Conservation (phyloP, 2,113 vertebrate genomes). For the Ascaphus truei region DNA sequence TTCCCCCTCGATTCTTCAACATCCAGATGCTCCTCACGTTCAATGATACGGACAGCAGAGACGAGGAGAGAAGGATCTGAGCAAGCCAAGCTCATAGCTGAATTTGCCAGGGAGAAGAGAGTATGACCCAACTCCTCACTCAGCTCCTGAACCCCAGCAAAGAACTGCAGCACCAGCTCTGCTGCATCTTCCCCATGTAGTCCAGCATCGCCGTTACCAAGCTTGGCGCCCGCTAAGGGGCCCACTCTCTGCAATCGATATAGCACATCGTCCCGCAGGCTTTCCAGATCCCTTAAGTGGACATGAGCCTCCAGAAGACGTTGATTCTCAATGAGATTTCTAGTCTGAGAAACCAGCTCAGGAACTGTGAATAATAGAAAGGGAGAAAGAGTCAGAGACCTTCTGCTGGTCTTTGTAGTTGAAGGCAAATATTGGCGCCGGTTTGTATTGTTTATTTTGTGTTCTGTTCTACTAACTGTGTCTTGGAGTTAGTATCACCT, state of each 20-base stretch:
- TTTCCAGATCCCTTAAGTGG: conserved; percentile 81
- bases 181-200: conserved; percentile 47
- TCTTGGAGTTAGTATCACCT: too few relatives aligned
- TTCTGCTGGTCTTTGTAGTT: neutral
- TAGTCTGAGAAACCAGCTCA: conserved; percentile 70
- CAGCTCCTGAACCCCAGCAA: conserved; percentile 75
- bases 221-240: conserved; percentile 34
- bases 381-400: conserved; percentile 27
- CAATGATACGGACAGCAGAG: conserved; percentile 84
- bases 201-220: neutral
- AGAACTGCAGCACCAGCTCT: conserved; percentile 68
- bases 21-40: conserved; percentile 82
- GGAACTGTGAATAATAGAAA: conserved; percentile 65
- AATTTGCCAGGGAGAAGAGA: conserved; percentile 75
- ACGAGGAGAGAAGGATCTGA: conserved; percentile 87
- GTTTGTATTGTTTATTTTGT: too few relatives aligned
- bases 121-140: conserved; percentile 77
- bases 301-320: conserved; percentile 82
- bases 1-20: conserved; percentile 51
- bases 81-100: conserved; percentile 65
- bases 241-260: conserved; percentile 61
- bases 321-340: conserved; percentile 72
- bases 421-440: too few relatives aligned
- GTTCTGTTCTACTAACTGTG: too few relatives aligned
- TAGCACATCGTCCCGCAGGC: conserved; percentile 78